These are phyloP conservation scores for Uria aalge DNA, from an alignment of 2,113 vertebrate species.

Conservation along the genomic window DNA sequence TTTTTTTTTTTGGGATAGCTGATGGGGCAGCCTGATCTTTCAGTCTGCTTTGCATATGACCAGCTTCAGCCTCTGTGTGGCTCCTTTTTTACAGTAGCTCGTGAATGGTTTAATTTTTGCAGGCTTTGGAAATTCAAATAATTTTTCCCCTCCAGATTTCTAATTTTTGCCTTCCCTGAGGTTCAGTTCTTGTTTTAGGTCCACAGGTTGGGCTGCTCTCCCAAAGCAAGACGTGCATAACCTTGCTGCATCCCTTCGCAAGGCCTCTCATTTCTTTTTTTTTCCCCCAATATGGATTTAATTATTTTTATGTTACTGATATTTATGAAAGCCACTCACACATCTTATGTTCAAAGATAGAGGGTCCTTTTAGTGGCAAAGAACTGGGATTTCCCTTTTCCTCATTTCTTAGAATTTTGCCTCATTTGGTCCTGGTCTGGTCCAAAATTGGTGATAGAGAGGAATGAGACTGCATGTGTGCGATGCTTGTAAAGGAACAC, in stretches of 20 bases:
- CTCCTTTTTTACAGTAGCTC: background rate
- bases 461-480: background rate
- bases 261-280: accelerated
- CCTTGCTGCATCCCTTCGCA: background rate
- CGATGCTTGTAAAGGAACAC: background rate
- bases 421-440: background rate
- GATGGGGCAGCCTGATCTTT: background rate
- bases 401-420: background rate
- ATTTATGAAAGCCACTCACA: background rate
- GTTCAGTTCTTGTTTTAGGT: background rate
- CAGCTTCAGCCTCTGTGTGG: background rate
- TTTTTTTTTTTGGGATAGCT: background rate
- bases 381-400: background rate
- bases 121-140: background rate
- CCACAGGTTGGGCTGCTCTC: background rate
- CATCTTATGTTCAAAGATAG: background rate
- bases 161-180: background rate
- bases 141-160: background rate
- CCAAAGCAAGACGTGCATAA: background rate
- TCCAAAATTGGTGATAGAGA: background rate
- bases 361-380: background rate
- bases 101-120: background rate
- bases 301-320: background rate
- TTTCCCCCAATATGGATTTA: accelerated
- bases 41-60: background rate